Conservation (phyloP, 2,888 invertebrate species). For the Microchrysa polita region DNA sequence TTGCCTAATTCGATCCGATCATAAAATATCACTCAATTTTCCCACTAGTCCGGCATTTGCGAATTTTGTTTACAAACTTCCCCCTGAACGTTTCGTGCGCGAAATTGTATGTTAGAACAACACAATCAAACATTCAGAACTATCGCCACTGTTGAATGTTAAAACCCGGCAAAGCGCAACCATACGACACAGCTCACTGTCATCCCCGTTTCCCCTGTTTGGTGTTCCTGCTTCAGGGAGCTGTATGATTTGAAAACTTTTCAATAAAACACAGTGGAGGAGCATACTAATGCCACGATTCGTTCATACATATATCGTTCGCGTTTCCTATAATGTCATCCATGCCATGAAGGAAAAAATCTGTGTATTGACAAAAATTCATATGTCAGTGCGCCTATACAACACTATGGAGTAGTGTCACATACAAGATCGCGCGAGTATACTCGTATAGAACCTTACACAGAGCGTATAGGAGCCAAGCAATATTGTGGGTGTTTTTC, state of each 20-base stretch:
- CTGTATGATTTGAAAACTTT: conserved; percentile 1
- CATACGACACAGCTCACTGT: neutral
- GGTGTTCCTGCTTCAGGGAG: too few species aligned
- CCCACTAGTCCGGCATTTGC: neutral
- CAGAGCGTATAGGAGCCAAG: neutral
- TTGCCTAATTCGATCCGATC: too few species aligned
- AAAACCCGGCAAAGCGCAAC: neutral
- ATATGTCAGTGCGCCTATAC: too few species aligned
- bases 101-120: too few species aligned
- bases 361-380: too few species aligned
- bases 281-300: conserved; percentile 33
- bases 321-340: too few species aligned
- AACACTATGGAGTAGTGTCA: too few species aligned
- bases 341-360: too few species aligned
- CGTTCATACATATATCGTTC: too few species aligned
- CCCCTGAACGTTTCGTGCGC: neutral
- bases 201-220: neutral
- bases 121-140: neutral
- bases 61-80: neutral
- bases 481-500: conserved; percentile 36
- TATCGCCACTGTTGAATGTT: too few species aligned
- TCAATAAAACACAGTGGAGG: conserved; percentile 24
- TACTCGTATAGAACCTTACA: too few species aligned
- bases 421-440: too few species aligned
- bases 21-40: neutral